Evolutionary conservation across 2,113 vertebrate genomes (phyloP).

Genomic region (Pelodiscus sinensis): DNA sequence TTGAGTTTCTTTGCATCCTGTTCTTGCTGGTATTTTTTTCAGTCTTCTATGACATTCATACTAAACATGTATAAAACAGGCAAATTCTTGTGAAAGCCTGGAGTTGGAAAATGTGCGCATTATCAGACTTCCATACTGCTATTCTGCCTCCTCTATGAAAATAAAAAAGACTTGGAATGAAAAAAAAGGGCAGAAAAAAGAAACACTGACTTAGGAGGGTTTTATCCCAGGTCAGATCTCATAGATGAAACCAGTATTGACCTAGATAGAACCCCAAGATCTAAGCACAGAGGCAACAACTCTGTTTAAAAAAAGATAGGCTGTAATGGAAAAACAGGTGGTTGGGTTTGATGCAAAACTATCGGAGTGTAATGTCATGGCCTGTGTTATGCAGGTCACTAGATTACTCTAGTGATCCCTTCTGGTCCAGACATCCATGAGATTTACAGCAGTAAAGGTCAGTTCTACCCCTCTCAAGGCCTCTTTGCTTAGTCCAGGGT

Average conservation of each 20-base stretch:
- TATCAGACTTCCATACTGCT: slow-evolving; percentile 20
- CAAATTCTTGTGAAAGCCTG: slow-evolving; percentile 22
- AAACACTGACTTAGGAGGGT: slow-evolving; percentile 18
- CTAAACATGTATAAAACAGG: slow-evolving; percentile 27
- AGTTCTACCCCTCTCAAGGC: background rate
- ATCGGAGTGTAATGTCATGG: background rate
- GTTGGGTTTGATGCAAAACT: background rate
- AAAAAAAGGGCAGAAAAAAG: slow-evolving; percentile 47
- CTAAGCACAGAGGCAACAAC: background rate
- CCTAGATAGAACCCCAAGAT: background rate
- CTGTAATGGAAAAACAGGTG: background rate
- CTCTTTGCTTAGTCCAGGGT: background rate
- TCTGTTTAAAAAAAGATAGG: slow-evolving; percentile 28
- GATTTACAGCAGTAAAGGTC: background rate
- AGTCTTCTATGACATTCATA: slow-evolving; percentile 3
- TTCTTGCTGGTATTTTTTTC: background rate
- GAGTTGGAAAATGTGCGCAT: background rate
- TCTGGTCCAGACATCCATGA: background rate
- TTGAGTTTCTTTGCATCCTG: background rate
- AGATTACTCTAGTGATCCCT: background rate
- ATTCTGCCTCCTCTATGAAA: slow-evolving; percentile 33
- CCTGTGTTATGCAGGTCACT: background rate
- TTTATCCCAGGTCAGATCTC: slow-evolving; percentile 47
- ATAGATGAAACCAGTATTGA: slow-evolving; percentile 39
- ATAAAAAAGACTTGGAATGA: slow-evolving; percentile 37